These are phyloP conservation scores for Leptinotarsa undecemlineata DNA, from an alignment of 1,140 invertebrate genomes.

Conservation along the genomic window DNA sequence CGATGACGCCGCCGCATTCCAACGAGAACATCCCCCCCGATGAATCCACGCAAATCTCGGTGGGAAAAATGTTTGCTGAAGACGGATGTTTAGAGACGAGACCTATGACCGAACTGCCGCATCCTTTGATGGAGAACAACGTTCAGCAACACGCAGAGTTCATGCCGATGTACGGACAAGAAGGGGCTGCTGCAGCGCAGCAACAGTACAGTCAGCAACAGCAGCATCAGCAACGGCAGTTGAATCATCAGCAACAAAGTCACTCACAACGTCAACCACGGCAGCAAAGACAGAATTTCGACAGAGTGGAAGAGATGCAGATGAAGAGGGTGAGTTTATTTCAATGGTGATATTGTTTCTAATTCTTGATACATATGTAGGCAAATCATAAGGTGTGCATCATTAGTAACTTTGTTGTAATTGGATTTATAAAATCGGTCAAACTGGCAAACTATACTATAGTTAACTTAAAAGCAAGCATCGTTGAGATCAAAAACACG, in stretches of 20 bases:
- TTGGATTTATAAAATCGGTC: no score
- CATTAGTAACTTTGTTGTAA: no score
- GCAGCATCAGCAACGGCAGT: no score
- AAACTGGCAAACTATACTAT: no score
- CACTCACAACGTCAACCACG: conserved; percentile 10
- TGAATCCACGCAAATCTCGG: background rate
- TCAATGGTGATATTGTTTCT: no score
- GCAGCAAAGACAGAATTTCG: conserved; percentile 28
- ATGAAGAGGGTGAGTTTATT: conserved; percentile 37
- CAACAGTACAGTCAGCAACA: background rate
- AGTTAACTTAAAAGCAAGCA: no score
- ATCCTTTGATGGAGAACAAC: conserved; percentile 31
- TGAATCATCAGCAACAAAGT: no score
- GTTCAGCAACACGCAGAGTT: conserved; percentile 19
- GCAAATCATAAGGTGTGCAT: no score
- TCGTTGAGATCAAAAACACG: no score
- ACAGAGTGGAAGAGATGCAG: conserved; percentile 36
- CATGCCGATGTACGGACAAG: conserved; percentile 3
- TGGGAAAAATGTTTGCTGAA: background rate
- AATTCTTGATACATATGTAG: no score
- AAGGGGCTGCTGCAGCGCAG: conserved; percentile 28
- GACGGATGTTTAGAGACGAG: conserved; percentile 7
- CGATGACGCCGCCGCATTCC: conserved; percentile 31
- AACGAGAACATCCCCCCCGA: conserved; percentile 37
- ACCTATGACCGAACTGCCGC: conserved; percentile 5